Evolutionary conservation across 2,797 vertebrate genomes (phyloP).

Genomic region (Astyanax mexicanus): DNA sequence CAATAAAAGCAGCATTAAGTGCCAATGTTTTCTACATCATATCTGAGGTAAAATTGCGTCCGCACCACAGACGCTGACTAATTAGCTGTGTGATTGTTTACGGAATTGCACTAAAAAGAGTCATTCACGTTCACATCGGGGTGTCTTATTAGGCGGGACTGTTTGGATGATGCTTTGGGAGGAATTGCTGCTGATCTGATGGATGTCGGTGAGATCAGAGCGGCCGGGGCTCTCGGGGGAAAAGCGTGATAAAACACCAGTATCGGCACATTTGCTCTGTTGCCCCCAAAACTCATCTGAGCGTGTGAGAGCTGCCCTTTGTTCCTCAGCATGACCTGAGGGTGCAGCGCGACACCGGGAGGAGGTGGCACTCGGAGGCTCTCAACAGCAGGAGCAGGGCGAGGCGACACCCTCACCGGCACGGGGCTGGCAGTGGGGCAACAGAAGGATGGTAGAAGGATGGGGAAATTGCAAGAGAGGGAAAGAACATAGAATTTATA

Average conservation of each 20-base stretch:
- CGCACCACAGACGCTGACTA: neutral
- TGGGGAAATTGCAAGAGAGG: neutral
- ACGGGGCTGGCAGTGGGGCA: conserved; percentile 47
- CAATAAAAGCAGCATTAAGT: neutral
- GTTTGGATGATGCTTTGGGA: conserved; percentile 23
- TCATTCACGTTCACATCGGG: conserved; percentile 27
- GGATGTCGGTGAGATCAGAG: conserved; percentile 30
- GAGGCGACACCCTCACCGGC: conserved; percentile 42
- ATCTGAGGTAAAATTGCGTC: neutral
- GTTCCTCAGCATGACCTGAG: conserved; percentile 70
- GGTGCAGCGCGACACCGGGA: conserved; percentile 59
- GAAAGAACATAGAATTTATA: neutral
- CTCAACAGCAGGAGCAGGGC: conserved; percentile 34
- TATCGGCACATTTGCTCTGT: conserved; percentile 66
- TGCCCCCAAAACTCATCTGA: conserved; percentile 73
- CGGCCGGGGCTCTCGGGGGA: conserved; percentile 45
- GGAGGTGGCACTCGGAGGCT: conserved; percentile 71
- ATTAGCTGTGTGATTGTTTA: conserved; percentile 9
- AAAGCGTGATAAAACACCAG: conserved; percentile 73
- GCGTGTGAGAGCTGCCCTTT: conserved; percentile 75
- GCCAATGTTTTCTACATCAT: neutral
- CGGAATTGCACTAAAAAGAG: conserved; percentile 15
- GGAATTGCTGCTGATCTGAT: conserved; percentile 10
- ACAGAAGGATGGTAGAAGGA: neutral
- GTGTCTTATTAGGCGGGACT: conserved; percentile 29